Evolutionary conservation across 2,888 invertebrate genomes (phyloP), one percentile per base, ranked within the genome.

Genomic region (Lottia scabra): DNA sequence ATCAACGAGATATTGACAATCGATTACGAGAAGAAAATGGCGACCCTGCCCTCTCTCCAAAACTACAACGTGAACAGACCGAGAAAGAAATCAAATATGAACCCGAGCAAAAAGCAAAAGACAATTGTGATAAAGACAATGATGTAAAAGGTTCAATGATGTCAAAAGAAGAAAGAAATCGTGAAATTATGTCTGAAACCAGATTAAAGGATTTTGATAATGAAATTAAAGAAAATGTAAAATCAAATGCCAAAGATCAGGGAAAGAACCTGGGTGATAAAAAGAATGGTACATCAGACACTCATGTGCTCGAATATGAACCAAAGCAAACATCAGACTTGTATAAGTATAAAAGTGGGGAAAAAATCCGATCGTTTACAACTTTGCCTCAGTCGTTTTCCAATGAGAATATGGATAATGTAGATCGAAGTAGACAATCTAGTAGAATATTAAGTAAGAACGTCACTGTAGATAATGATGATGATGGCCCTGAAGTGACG

Each of bases 1-100:
- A 82, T 65, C 71, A 72, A 38, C 80, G 77, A 48, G 84, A 84
- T 6, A 81, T 86, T 64, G 86, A 86, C 75, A 86, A 86, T 74
- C 80, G 82, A 63, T 75, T 83, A 43, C 75, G 82, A 23, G 85
- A 85, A 70, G 86, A 85, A 70, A 74, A 78, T 26, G 84, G 81
- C 12, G 80, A 83, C 38, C 80, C 82, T 68, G 72, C 82, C 63
- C 76, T 82, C 15, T 76, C 78, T 38, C 78, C 78, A 45, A 76
- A 75, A 45, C 77, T 78, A n/a, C 77, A 78, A 26, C 78, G 79
- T n/a, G 79, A 78, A 19, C 77, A 78, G 45, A 72, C 75, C 10
- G 72, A 76, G 13, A 71, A 76, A n/a, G 76, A 78, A 30, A 82
- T 82, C 66, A 84, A 85, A 71, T 84, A 85, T 70, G 80, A 84